Evolutionary conservation across 2,888 invertebrate genomes (phyloP), one percentile per base, ranked within the genome.

Genomic region (Diaprepes abbreviatus): DNA sequence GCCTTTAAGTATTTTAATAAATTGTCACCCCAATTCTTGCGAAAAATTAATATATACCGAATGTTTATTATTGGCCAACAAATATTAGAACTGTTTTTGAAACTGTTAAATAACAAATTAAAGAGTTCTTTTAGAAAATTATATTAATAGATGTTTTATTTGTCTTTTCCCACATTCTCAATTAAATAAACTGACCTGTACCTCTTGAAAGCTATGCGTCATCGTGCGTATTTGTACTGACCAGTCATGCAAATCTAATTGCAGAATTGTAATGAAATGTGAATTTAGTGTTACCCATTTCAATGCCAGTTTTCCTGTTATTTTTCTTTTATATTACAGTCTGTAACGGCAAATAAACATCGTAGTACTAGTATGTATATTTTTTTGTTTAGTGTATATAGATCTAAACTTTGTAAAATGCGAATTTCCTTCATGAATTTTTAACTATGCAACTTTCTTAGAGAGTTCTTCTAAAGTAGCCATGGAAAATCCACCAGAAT

Each of bases 181-280:
- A 10, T 50, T 14, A 3, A 50, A 28, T 28, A 7, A 48, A 43
- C 10, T 45, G 45, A 59, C 59, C 59, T 59, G 59, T 45, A 43
- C 59, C 59, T 43, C 16, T 45, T 16, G 5, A 14, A 31, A 28
- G n/a, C 24, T 45, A 28, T 50, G 28, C 48, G 48, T 24, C 14
- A 28, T 14, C 7, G 16, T 28, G 38, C 43, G 19, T 19, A 59
- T 59, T 17, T 16, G 40, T 17, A 10, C 10, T 59, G 24, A 12
- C 33, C 43, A 59, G 16, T 59, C 59, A 59, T 59, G 45, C 43
- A 59, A 16, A 12, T 43, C 59, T 59, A 59, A 59, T 59, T 28
- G 28, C 48, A 7, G 48, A 28, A 50, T 50, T 50, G 28, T 50
- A 16, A 50, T 14, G 24, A 50, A 50, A 28, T 28, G 7, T 14